Percentiles rank a stretch among this genome's conserved stretches.
Conservation (phyloP, 2,797 vertebrate genomes). For the Erpetoichthys calabaricus region DNA sequence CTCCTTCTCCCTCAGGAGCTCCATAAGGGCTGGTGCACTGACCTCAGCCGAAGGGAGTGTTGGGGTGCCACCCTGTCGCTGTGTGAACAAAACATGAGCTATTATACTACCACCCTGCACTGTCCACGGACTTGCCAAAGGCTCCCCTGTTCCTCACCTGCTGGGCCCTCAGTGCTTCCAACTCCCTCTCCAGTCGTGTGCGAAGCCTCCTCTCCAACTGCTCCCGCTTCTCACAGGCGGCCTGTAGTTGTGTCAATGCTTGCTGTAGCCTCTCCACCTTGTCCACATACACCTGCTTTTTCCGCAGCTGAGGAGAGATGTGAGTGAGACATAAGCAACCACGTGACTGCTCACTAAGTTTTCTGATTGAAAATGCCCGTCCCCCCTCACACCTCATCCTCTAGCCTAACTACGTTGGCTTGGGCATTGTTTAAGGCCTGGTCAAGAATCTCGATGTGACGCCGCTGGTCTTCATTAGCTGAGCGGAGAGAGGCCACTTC, state of each 20-base stretch:
- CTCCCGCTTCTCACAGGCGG: constrained; percentile 67
- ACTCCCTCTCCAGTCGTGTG: constrained; percentile 60
- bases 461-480: constrained; percentile 60
- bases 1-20: constrained; percentile 64
- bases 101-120: constrained; percentile 50
- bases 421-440: constrained; percentile 68
- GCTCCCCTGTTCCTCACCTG: constrained; percentile 43
- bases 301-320: constrained; percentile 42
- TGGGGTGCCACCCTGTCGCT: constrained; percentile 53
- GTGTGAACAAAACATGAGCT: constrained; percentile 12
- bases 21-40: constrained; percentile 56
- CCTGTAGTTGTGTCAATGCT: constrained; percentile 66
- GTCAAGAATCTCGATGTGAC: constrained; percentile 67
- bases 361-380: too few relatives aligned
- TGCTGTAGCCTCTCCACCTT: constrained; percentile 73
- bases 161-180: constrained; percentile 60
- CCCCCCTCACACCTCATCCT: constrained; percentile 54
- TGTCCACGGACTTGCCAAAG: constrained; percentile 52
- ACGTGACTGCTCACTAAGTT: not conserved
- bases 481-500: constrained; percentile 53
- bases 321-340: not conserved
- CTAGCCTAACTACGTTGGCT: constrained; percentile 64
- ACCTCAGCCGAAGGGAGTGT: constrained; percentile 35
- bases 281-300: constrained; percentile 69
- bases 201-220: constrained; percentile 67